phyloP scores from a whole-genome alignment of 2,888 invertebrate genomes.

The Tromatobia lineatoria region DNA sequence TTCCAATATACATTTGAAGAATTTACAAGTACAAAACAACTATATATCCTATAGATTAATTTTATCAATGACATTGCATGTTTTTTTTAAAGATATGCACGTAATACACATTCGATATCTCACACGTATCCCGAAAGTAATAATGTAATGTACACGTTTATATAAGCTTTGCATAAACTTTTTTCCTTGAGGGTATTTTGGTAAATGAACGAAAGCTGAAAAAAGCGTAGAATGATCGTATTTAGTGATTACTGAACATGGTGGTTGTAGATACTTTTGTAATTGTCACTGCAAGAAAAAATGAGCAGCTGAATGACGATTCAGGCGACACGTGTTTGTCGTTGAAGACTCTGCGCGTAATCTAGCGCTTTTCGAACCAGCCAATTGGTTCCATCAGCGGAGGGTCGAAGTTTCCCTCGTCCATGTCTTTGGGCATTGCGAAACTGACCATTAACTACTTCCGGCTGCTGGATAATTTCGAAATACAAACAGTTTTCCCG shows the following conservation, averaged over 20 bases:
- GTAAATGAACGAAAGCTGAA: neutral
- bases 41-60: too few species aligned
- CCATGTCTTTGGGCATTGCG: conserved; percentile 49
- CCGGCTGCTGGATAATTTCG: conserved; percentile 41
- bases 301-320: neutral
- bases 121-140: neutral
- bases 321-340: neutral
- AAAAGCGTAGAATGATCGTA: conserved; percentile 7
- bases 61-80: too few species aligned
- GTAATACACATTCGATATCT: neutral
- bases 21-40: neutral
- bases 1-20: too few species aligned
- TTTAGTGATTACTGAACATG: conserved; percentile 21
- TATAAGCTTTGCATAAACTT: neutral
- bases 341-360: neutral
- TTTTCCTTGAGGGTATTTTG: conserved; percentile 10
- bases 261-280: neutral
- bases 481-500: conserved; percentile 41
- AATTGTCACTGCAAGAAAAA: neutral
- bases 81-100: too few species aligned
- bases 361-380: neutral
- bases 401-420: conserved; percentile 35
- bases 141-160: neutral
- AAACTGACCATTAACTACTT: conserved; percentile 65
- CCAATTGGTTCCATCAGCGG: conserved; percentile 7